Evolutionary conservation across 2,113 vertebrate genomes (phyloP).

Genomic region (Chaetorhynchus papuensis): DNA sequence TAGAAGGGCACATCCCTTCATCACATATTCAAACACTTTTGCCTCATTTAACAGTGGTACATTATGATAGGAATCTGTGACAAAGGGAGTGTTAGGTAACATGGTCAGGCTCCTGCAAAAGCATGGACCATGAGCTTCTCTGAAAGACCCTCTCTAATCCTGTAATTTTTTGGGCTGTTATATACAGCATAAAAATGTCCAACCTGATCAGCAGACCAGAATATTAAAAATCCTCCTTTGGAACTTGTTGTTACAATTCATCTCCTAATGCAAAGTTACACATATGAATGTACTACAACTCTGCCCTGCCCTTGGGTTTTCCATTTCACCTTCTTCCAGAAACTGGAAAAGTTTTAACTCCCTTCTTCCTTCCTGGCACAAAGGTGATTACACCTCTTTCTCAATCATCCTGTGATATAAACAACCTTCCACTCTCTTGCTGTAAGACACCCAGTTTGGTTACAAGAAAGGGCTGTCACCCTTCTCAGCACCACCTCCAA

Average conservation of each 20-base stretch:
- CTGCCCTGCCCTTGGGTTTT: not conserved
- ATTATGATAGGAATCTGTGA: not conserved
- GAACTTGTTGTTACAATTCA: not conserved
- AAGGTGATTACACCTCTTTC: not conserved
- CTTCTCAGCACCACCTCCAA: not conserved
- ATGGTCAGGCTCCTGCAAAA: not conserved
- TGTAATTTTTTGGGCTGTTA: not conserved
- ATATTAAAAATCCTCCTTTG: not conserved
- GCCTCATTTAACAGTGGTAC: not conserved
- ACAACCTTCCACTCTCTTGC: not conserved
- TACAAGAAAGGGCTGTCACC: not conserved
- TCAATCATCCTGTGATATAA: not conserved
- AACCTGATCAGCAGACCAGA: not conserved
- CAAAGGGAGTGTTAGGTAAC: not conserved
- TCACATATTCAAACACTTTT: not conserved
- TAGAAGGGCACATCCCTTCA: not conserved
- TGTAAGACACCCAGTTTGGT: not conserved
- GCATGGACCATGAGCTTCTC: not conserved
- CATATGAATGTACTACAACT: not conserved
- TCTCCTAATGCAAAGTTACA: not conserved
- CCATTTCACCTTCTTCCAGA: not conserved
- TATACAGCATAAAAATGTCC: not conserved
- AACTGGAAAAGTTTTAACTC: not conserved
- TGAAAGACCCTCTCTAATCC: not conserved
- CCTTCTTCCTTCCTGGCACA: not conserved